Evolutionary conservation across 2,113 vertebrate species (phyloP).

Genomic region (Pluvialis apricaria): DNA sequence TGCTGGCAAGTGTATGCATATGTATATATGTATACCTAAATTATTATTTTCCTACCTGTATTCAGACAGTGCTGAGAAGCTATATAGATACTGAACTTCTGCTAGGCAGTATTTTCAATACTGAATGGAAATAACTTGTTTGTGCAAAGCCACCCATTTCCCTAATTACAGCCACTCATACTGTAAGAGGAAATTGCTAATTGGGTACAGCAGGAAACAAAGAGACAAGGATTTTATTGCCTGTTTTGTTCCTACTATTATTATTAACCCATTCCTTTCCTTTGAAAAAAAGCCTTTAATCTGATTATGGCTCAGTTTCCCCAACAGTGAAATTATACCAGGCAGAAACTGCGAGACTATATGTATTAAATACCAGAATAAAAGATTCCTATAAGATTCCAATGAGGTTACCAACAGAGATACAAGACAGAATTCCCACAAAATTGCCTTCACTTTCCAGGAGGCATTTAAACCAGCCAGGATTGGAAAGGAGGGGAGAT

Average conservation of each 20-base stretch:
- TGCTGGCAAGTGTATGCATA: not conserved
- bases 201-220: constrained; percentile 19
- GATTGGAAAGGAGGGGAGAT: not conserved
- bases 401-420: not conserved
- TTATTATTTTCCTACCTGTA: not conserved
- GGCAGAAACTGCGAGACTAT: not conserved
- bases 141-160: not conserved
- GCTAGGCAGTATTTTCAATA: not conserved
- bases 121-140: not conserved
- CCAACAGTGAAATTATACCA: not conserved
- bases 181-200: constrained; percentile 27
- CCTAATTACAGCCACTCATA: constrained; percentile 3
- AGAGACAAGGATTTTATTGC: not conserved
- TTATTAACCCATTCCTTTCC: not conserved
- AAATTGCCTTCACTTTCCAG: not conserved
- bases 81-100: not conserved
- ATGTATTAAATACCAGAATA: not conserved
- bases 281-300: not conserved
- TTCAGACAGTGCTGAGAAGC: not conserved
- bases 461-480: not conserved
- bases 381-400: not conserved
- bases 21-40: not conserved
- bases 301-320: not conserved
- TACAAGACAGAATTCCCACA: not conserved
- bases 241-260: not conserved